These are phyloP conservation scores for Lethocerus indicus DNA, from an alignment of 1,140 invertebrate species.

Conservation along the genomic window DNA sequence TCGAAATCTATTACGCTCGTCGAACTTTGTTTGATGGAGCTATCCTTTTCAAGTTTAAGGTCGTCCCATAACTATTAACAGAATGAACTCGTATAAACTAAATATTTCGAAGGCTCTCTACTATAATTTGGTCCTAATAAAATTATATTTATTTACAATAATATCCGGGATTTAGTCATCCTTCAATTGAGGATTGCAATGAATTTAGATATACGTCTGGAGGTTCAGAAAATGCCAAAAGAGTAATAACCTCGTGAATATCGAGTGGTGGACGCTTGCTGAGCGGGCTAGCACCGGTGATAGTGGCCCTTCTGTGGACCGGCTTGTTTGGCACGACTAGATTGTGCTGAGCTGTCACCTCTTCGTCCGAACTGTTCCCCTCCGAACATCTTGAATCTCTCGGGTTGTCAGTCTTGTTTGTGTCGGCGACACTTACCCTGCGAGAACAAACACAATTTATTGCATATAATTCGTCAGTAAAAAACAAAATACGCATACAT, in stretches of 20 bases:
- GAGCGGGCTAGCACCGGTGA: slow-evolving; percentile 65
- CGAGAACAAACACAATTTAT: too few species aligned
- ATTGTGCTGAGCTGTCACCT: slow-evolving; percentile 12
- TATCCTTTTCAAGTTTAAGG: slow-evolving; percentile 28
- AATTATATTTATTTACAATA: too few species aligned
- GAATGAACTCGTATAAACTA: too few species aligned
- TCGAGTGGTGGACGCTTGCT: slow-evolving; percentile 41
- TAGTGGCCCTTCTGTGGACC: slow-evolving; percentile 68
- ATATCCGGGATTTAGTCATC: too few species aligned
- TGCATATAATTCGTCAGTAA: too few species aligned
- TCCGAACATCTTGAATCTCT: neutral
- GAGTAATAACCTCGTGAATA: slow-evolving; percentile 40
- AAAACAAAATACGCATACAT: too few species aligned
- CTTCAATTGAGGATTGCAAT: too few species aligned
- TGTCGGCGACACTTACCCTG: too few species aligned
- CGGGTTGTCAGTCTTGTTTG: slow-evolving; percentile 3
- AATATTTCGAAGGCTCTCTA: too few species aligned
- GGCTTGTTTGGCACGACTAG: slow-evolving; percentile 22
- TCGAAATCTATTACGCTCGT: slow-evolving; percentile 14
- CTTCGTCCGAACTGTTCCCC: slow-evolving; percentile 11
- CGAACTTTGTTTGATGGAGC: slow-evolving; percentile 14
- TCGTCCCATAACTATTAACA: slow-evolving; percentile 45
- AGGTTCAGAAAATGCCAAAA: too few species aligned
- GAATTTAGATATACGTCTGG: too few species aligned
- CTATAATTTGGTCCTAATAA: too few species aligned